Evolutionary conservation across 2,888 invertebrate species (phyloP).

Genomic region (Notodonta ziczac): DNA sequence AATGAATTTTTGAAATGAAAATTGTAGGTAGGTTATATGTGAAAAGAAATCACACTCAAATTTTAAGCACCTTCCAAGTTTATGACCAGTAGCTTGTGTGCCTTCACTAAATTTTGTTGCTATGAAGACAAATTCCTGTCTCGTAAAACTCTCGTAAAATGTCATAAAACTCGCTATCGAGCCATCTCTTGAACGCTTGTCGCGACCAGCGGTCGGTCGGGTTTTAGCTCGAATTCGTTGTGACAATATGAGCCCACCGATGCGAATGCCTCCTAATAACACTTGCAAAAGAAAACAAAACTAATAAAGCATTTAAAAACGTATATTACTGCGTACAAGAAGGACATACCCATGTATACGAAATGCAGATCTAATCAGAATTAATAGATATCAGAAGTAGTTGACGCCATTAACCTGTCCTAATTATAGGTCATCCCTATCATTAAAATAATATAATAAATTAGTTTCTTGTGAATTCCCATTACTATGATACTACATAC

Average conservation of each 20-base stretch:
- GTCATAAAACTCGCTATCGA: conserved; percentile 29
- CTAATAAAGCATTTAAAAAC: too few species aligned
- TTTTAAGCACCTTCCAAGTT: conserved; percentile 5
- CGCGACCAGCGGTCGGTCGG: conserved; percentile 18
- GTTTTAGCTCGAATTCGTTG: conserved; percentile 16
- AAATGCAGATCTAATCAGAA: too few species aligned
- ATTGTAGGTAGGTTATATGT: neutral
- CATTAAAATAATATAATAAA: too few species aligned
- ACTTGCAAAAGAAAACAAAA: neutral
- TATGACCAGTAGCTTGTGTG: conserved; percentile 32
- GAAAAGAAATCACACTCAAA: conserved; percentile 15
- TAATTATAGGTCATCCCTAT: too few species aligned
- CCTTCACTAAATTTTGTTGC: conserved; percentile 38
- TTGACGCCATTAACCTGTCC: too few species aligned
- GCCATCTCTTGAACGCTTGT: conserved; percentile 26
- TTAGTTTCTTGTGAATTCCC: too few species aligned
- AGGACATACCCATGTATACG: too few species aligned
- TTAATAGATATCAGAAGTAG: too few species aligned
- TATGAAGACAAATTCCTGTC: conserved; percentile 36
- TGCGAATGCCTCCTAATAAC: neutral
- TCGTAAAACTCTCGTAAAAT: conserved; percentile 43
- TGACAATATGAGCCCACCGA: neutral
- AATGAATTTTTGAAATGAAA: neutral
- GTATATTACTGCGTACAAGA: too few species aligned
- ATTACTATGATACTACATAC: too few species aligned